These are phyloP conservation scores for Unio pictorum DNA, from an alignment of 2,888 invertebrate species.

Conservation along the genomic window DNA sequence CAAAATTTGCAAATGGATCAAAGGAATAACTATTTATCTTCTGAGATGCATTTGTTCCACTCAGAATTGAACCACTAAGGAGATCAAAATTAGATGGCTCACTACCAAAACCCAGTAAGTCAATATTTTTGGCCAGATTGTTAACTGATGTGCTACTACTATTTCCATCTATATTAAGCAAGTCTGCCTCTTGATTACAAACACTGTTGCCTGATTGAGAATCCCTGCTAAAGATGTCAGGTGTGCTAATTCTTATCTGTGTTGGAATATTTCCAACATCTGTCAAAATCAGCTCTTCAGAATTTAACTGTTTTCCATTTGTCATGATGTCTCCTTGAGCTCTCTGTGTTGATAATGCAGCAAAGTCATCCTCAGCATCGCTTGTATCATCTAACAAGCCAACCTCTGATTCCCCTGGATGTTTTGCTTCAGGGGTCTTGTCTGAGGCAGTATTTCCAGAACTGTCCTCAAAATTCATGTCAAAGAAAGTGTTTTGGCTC, in stretches of 20 bases:
- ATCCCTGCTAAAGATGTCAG: neutral
- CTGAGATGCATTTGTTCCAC: constrained; percentile 6
- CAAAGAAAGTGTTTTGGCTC: constrained; percentile 7
- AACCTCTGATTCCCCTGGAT: constrained; percentile 32
- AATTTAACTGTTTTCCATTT: constrained; percentile 4
- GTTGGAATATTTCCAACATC: too few relatives aligned
- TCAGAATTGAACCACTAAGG: constrained; percentile 35
- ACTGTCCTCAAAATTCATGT: constrained; percentile 11
- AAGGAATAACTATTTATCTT: constrained; percentile 42
- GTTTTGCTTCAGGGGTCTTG: constrained; percentile 8
- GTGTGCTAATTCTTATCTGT: constrained; percentile 8
- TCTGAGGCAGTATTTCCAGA: neutral
- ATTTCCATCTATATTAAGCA: constrained; percentile 49
- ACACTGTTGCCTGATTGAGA: constrained; percentile 1
- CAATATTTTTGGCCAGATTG: constrained; percentile 35
- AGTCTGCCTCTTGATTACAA: constrained; percentile 35
- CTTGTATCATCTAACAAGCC: constrained; percentile 46
- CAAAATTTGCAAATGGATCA: constrained; percentile 62
- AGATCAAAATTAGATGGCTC: constrained; percentile 57
- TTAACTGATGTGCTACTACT: constrained; percentile 10
- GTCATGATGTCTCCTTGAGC: neutral
- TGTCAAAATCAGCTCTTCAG: too few relatives aligned
- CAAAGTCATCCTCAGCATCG: constrained; percentile 62
- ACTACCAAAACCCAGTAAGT: constrained; percentile 48
- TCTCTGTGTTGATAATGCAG: constrained; percentile 40